These are phyloP conservation scores for Ficedula albicollis DNA, from an alignment of 2,797 vertebrate species.

Conservation along the genomic window DNA sequence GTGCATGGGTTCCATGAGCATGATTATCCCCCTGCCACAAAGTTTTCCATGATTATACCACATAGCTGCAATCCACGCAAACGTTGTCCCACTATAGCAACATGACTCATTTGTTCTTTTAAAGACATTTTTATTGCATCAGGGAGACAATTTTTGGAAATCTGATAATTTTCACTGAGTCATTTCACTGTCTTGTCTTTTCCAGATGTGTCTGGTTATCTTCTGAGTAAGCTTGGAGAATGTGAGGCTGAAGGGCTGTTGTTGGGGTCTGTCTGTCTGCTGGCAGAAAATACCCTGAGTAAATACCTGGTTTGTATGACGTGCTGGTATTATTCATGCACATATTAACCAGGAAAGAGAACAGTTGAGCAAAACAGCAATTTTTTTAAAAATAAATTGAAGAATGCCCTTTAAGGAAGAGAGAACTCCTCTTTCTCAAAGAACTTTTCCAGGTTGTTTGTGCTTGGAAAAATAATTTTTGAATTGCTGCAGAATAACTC, in stretches of 20 bases:
- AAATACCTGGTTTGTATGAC: not conserved
- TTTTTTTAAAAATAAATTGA: not conserved
- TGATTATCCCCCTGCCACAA: slow-evolving; percentile 1
- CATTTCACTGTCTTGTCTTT: slow-evolving; percentile 8
- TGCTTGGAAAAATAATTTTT: not conserved
- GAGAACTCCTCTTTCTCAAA: not conserved
- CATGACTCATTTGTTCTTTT: slow-evolving; percentile 58
- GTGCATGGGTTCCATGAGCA: not conserved
- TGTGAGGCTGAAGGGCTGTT: not conserved
- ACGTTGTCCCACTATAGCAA: slow-evolving; percentile 32
- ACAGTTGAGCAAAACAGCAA: not conserved
- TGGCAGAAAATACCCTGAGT: not conserved
- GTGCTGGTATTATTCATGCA: not conserved
- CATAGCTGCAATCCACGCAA: not conserved
- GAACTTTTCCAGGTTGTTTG: not conserved
- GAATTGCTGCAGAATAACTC: not conserved
- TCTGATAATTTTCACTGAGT: slow-evolving; percentile 33
- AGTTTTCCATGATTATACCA: not conserved
- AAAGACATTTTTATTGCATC: slow-evolving; percentile 21
- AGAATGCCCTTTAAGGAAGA: not conserved
- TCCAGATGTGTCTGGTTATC: not conserved
- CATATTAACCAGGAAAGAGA: not conserved
- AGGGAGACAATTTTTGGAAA: slow-evolving; percentile 27
- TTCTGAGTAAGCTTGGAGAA: slow-evolving; percentile 32
- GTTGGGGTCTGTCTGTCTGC: not conserved